Evolutionary conservation across 2,797 vertebrate species (phyloP), one percentile per base, ranked within the genome.

Genomic region (Anguilla obscura): DNA sequence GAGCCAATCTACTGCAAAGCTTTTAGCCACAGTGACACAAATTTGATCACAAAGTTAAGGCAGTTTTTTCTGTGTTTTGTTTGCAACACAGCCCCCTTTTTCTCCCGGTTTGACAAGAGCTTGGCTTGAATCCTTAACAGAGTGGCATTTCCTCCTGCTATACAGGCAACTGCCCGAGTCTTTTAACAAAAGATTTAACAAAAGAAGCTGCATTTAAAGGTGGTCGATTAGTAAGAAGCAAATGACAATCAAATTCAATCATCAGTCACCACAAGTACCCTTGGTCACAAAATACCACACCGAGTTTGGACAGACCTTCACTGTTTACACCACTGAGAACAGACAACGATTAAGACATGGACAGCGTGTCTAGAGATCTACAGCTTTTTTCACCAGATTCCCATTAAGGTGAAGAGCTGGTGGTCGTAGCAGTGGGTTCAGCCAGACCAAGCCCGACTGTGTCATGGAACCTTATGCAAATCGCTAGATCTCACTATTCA

Each of bases 301-400:
- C 82, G 27, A 83, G 58, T 16, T 27, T 83, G 45, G 82, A 82
- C 88, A 88, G 56, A 76, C 83, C 88, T 83, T 86, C 85, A 82
- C 88, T 82, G 84, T 60, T 86, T 83, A 71, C 63, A 82, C 21
- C 52, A 58, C 74, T 40, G 76, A 87, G 24, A 27, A 80, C 69
- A 74, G 40, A 80, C 84, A 30, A 85, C 16, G 58, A 16, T 69
- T 69, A 84, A 54, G 82, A 45, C 0, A 71, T 3, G 24, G 16
- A 56, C 9, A 63, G 69, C 45, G 24, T 50, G 60, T 50, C 71
- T 60, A 85, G 40, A 33, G 33, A 79, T 58, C 24, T 85, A 24
- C 48, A 71, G 84, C 21, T 48, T 50, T 48, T 79, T 54, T 69
- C 48, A 1, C 50, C 83, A 84, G 83, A 58, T 74, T 85, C 87